phyloP scores from a whole-genome alignment of 2,113 vertebrate species.

The Peucedramus taeniatus region DNA sequence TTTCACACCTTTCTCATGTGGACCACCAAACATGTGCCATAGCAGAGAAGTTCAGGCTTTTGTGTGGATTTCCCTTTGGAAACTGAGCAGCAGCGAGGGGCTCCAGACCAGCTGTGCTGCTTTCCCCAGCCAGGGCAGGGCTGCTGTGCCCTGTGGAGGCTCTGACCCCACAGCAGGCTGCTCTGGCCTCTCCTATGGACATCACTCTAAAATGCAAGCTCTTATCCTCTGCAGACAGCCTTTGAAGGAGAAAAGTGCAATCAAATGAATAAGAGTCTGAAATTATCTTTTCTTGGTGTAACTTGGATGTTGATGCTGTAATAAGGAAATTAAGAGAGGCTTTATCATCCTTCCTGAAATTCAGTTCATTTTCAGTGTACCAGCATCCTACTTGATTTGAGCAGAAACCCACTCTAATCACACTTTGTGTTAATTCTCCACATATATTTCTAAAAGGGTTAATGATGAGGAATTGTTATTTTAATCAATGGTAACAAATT shows the following conservation, averaged over 20 bases:
- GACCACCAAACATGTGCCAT: accelerated
- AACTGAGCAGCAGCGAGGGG: accelerated
- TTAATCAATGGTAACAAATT: background rate
- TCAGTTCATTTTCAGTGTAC: background rate
- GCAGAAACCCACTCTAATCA: background rate
- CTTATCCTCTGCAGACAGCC: background rate
- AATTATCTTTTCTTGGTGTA: background rate
- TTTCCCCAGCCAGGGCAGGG: too few species aligned
- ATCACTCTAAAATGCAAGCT: background rate
- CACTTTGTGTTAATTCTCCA: background rate
- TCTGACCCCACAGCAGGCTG: accelerated
- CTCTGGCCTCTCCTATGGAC: background rate
- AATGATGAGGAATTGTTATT: background rate
- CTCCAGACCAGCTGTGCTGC: background rate
- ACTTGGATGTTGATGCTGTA: background rate
- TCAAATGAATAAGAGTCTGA: background rate
- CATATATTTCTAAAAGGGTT: background rate
- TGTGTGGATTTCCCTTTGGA: background rate
- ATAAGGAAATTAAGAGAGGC: background rate
- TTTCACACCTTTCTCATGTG: background rate
- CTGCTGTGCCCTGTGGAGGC: too few species aligned
- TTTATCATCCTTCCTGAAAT: background rate
- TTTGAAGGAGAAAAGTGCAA: background rate
- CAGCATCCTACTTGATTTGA: background rate
- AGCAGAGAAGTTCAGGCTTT: background rate